Evolutionary conservation across 2,797 vertebrate species (phyloP).

Genomic region (Neosalanx taihuensis): DNA sequence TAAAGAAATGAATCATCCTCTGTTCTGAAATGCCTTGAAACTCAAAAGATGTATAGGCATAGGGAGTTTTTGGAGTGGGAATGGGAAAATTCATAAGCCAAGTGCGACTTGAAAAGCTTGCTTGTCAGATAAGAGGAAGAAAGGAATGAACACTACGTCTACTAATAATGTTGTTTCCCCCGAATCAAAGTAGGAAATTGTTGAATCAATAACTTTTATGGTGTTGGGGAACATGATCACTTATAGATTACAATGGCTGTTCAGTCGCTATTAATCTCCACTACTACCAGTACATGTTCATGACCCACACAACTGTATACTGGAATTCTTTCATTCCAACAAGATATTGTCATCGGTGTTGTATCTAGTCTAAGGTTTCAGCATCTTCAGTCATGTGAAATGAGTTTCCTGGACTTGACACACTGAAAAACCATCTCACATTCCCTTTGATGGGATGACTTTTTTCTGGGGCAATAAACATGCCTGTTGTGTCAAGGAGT

Average conservation of each 20-base stretch:
- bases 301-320: too few species aligned
- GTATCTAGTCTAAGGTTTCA: background rate
- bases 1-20: constrained; percentile 50
- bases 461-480: constrained; percentile 2
- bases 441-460: constrained; percentile 55
- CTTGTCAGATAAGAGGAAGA: constrained; percentile 30
- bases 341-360: too few species aligned
- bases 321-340: too few species aligned
- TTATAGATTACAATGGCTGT: background rate
- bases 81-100: constrained; percentile 8
- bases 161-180: background rate
- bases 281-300: background rate
- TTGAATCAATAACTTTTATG: background rate
- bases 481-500: constrained; percentile 20
- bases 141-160: background rate
- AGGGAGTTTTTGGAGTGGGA: constrained; percentile 22
- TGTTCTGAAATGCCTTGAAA: constrained; percentile 44
- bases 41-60: constrained; percentile 46
- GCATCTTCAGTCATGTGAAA: background rate
- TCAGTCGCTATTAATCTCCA: background rate
- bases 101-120: constrained; percentile 38
- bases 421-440: constrained; percentile 39
- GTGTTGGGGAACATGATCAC: background rate
- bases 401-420: background rate
- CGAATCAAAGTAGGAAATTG: background rate